phyloP scores from a whole-genome alignment of 2,113 vertebrate species.

The Cyphomyrus plagiostoma region DNA sequence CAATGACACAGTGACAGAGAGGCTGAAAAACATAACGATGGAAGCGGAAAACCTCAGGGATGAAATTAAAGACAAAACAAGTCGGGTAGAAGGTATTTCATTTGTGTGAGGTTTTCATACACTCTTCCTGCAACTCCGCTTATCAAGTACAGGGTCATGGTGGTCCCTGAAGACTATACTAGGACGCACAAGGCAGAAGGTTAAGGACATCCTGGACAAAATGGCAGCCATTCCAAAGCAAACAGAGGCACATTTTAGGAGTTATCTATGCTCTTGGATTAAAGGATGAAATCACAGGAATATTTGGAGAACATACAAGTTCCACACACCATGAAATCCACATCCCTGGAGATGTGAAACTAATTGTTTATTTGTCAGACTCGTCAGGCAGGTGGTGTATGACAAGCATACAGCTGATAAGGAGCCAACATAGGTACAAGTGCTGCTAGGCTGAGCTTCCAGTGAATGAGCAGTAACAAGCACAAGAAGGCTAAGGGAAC shows the following conservation, averaged over 20 bases:
- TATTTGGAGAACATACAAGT: not conserved
- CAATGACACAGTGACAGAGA: slow-evolving; percentile 48
- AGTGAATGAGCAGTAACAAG: not conserved
- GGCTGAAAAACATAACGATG: slow-evolving; percentile 57
- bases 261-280: not conserved
- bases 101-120: not conserved
- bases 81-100: slow-evolving; percentile 62
- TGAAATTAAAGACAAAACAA: slow-evolving; percentile 63
- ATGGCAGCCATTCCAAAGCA: not conserved
- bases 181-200: not conserved
- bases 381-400: not conserved
- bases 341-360: not conserved
- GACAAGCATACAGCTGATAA: not conserved
- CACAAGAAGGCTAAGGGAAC: not conserved
- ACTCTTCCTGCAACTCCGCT: not conserved
- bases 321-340: not conserved
- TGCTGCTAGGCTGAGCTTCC: not conserved
- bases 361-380: not conserved
- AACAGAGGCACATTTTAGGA: not conserved
- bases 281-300: not conserved
- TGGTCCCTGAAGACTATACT: not conserved
- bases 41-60: slow-evolving; percentile 58
- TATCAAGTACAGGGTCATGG: not conserved
- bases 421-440: not conserved
- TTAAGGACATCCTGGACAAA: not conserved